Percentiles rank a stretch among this genome's conserved stretches.
Evolutionary conservation across 2,113 vertebrate genomes (phyloP).

Genomic region (pig (Sus scrofa)): DNA sequence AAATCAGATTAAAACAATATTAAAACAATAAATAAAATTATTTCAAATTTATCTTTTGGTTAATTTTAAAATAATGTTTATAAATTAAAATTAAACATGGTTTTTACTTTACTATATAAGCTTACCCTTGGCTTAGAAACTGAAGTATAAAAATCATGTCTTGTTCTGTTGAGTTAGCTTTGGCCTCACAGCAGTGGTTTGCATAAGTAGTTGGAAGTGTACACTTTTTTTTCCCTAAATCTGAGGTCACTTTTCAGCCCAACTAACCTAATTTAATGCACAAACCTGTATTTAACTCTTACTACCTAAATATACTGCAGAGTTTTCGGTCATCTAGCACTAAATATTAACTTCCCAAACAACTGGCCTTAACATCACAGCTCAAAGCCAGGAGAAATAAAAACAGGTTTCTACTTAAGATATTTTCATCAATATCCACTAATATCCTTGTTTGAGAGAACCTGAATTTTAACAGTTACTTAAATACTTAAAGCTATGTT

Average conservation of each 20-base stretch:
- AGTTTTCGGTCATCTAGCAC: conserved; percentile 57
- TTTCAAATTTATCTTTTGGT: not conserved
- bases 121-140: conserved; percentile 13
- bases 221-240: conserved; percentile 54
- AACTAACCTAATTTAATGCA: conserved; percentile 73
- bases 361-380: not conserved
- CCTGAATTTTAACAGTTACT: not conserved
- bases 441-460: not conserved
- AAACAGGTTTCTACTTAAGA: not conserved
- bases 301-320: conserved; percentile 34
- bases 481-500: not conserved
- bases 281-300: conserved; percentile 74
- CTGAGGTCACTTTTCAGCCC: conserved; percentile 77
- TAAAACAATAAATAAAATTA: not conserved
- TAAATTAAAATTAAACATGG: not conserved
- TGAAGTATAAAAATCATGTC: conserved; percentile 57
- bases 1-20: not conserved
- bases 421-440: conserved; percentile 38
- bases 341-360: conserved; percentile 72
- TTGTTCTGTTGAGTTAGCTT: conserved; percentile 37
- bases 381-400: conserved; percentile 34
- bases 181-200: conserved; percentile 24
- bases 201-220: conserved; percentile 44
- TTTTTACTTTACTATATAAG: conserved; percentile 49
- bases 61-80: conserved; percentile 18